phyloP scores from a whole-genome alignment of 2,113 vertebrate genomes.

The Cryptomyrus ogoouensis region DNA sequence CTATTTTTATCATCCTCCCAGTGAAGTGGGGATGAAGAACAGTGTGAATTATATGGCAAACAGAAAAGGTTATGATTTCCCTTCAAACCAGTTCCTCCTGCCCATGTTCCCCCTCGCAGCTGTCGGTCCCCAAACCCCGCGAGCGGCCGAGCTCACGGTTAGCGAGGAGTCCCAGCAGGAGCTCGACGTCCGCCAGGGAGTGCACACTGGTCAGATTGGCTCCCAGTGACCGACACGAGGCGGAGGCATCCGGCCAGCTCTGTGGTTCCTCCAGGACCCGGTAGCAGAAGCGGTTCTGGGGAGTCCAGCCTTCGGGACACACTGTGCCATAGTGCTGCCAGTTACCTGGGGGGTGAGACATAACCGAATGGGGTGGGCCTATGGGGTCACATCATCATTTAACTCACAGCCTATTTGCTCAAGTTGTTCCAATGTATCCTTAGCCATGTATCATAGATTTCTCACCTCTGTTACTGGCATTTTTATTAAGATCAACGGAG shows the following conservation, averaged over 20 bases:
- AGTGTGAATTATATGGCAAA: background rate
- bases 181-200: constrained; percentile 75
- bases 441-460: background rate
- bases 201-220: constrained; percentile 67
- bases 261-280: constrained; percentile 59
- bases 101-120: background rate
- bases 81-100: background rate
- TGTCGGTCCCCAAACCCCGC: background rate
- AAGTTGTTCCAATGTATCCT: background rate
- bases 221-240: constrained; percentile 58
- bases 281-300: constrained; percentile 79
- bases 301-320: constrained; percentile 73
- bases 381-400: background rate
- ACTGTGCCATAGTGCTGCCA: constrained; percentile 78
- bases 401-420: background rate
- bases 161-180: constrained; percentile 64
- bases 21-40: background rate
- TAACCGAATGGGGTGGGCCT: background rate
- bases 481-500: background rate
- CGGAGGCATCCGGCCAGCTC: constrained; percentile 70
- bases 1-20: background rate
- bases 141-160: constrained; percentile 59
- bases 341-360: constrained; percentile 47
- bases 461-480: background rate
- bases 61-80: background rate